These are phyloP conservation scores for Chaetodon trifascialis DNA, from an alignment of 2,113 vertebrate species.

Conservation along the genomic window DNA sequence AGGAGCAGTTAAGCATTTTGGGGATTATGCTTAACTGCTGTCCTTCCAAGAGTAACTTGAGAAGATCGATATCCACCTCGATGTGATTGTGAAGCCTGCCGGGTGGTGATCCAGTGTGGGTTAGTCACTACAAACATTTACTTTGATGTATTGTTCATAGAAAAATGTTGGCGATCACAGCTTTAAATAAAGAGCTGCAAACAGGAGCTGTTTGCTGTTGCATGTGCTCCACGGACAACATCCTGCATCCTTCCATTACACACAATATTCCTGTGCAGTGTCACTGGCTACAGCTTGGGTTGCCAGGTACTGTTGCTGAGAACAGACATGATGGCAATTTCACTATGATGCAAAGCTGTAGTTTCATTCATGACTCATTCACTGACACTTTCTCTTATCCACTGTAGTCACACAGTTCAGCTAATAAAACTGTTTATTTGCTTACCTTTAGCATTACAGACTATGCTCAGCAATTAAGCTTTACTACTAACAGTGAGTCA, in stretches of 20 bases:
- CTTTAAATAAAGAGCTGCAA: background rate
- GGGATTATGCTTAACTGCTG: background rate
- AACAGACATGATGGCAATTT: background rate
- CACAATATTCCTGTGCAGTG: background rate
- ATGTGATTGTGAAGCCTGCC: background rate
- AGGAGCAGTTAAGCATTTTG: conserved; percentile 2
- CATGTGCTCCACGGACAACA: background rate
- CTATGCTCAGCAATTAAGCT: too few relatives aligned
- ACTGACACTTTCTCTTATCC: background rate
- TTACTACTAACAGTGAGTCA: too few relatives aligned
- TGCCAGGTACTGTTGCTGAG: background rate
- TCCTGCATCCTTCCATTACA: background rate
- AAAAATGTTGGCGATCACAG: background rate
- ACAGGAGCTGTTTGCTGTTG: background rate
- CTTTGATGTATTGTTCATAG: background rate
- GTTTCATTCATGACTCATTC: background rate
- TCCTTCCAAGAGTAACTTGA: background rate
- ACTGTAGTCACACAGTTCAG: background rate
- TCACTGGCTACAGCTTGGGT: background rate
- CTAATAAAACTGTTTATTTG: background rate
- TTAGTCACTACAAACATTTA: background rate
- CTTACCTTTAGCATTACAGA: too few relatives aligned
- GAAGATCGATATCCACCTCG: background rate
- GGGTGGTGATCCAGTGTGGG: background rate
- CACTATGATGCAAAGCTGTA: background rate